Evolutionary conservation across 2,113 vertebrate species (phyloP).

Genomic region (Zeus faber): DNA sequence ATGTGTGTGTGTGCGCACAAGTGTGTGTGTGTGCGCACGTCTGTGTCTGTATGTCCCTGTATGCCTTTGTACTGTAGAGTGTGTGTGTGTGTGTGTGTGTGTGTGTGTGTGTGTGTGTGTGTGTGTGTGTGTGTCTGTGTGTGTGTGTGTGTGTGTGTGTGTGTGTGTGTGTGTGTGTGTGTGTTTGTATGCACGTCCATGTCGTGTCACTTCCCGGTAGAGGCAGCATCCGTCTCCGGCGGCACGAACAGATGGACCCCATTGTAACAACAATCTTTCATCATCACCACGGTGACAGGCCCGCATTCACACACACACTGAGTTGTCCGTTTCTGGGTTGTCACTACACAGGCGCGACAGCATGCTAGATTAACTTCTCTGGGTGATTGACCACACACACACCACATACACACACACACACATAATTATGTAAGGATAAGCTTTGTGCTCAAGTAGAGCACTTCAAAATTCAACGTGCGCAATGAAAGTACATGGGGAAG

Average conservation of each 20-base stretch:
- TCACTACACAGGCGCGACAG: conserved; percentile 35
- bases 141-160: not conserved
- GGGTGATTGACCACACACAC: not conserved
- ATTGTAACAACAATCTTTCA: conserved; percentile 63
- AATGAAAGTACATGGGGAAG: too few relatives aligned
- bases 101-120: not conserved
- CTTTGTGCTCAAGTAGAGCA: not conserved
- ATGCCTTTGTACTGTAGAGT: not conserved
- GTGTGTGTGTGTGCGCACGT: not conserved
- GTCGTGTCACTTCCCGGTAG: conserved; percentile 58
- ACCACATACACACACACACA: not conserved
- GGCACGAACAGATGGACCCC: conserved; percentile 67
- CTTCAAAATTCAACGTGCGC: not conserved
- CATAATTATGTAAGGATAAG: not conserved
- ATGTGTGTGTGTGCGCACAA: not conserved
- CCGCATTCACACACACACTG: conserved; percentile 24
- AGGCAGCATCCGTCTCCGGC: conserved; percentile 53
- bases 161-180: not conserved
- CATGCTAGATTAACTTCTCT: conserved; percentile 49
- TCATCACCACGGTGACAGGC: conserved; percentile 54
- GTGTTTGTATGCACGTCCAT: conserved; percentile 26
- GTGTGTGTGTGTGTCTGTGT: conserved; percentile 18
- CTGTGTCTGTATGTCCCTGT: not conserved
- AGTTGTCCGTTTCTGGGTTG: conserved; percentile 41
- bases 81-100: not conserved